phyloP scores from a whole-genome alignment of 2,888 invertebrate species.

The Rhopalosiphum nymphaeae region DNA sequence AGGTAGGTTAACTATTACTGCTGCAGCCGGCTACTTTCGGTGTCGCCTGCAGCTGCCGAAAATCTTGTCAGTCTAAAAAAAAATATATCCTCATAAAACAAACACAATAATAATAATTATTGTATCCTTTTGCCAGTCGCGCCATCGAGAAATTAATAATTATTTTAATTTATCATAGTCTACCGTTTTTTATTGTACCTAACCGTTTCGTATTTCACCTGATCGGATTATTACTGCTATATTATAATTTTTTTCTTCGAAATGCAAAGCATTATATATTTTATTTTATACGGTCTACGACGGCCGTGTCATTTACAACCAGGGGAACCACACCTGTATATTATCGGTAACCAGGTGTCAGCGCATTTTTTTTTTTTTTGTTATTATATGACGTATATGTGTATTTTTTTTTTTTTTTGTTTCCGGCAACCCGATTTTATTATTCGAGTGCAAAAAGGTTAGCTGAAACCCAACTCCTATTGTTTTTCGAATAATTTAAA shows the following conservation, averaged over 20 bases:
- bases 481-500: slow-evolving; percentile 61
- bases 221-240: slow-evolving; percentile 37
- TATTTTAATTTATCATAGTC: not conserved
- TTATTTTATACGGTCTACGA: not conserved
- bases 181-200: not conserved
- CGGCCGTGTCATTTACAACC: not conserved
- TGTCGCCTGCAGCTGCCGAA: slow-evolving; percentile 16
- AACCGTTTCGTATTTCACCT: slow-evolving; percentile 38
- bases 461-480: slow-evolving; percentile 35
- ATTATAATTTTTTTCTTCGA: slow-evolving; percentile 5
- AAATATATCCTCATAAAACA: not conserved
- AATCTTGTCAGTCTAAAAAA: not conserved
- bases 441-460: slow-evolving; percentile 65
- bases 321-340: slow-evolving; percentile 16
- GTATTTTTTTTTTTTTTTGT: slow-evolving; percentile 46
- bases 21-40: slow-evolving; percentile 8
- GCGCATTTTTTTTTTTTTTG: slow-evolving; percentile 38
- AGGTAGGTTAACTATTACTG: not conserved
- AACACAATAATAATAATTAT: not conserved
- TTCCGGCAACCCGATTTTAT: slow-evolving; percentile 62
- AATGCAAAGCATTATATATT: slow-evolving; percentile 10
- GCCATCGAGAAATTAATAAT: not conserved
- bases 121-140: not conserved
- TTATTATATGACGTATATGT: not conserved
- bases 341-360: slow-evolving; percentile 57